These are phyloP conservation scores for Synodontis membranacea DNA, from an alignment of 2,113 vertebrate species.

Conservation along the genomic window DNA sequence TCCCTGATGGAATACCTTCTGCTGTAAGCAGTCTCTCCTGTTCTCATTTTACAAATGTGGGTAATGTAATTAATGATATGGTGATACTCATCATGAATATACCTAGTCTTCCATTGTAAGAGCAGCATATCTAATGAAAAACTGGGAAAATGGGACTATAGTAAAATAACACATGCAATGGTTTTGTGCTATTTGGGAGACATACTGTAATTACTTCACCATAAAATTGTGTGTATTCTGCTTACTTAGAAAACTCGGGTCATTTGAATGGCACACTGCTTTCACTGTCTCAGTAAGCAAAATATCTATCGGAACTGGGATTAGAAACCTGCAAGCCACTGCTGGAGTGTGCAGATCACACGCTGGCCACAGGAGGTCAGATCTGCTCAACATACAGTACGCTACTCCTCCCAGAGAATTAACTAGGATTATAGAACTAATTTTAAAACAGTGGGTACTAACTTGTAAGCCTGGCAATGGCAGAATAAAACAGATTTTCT, in stretches of 20 bases:
- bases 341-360: neutral
- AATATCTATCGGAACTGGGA: neutral
- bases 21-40: neutral
- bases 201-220: neutral
- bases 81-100: neutral
- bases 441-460: neutral
- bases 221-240: neutral
- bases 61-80: neutral
- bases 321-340: neutral
- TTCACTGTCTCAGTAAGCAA: neutral
- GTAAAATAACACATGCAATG: neutral
- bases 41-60: neutral
- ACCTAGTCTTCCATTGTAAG: neutral
- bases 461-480: neutral
- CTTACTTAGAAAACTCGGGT: neutral
- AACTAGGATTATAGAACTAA: neutral
- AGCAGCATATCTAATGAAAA: neutral
- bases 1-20: neutral
- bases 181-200: neutral
- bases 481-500: neutral
- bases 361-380: constrained; percentile 8
- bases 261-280: neutral
- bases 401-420: neutral
- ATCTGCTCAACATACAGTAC: neutral
- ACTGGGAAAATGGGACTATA: neutral